phyloP scores from a whole-genome alignment of 1,140 invertebrate genomes.

The Tribolium madens region DNA sequence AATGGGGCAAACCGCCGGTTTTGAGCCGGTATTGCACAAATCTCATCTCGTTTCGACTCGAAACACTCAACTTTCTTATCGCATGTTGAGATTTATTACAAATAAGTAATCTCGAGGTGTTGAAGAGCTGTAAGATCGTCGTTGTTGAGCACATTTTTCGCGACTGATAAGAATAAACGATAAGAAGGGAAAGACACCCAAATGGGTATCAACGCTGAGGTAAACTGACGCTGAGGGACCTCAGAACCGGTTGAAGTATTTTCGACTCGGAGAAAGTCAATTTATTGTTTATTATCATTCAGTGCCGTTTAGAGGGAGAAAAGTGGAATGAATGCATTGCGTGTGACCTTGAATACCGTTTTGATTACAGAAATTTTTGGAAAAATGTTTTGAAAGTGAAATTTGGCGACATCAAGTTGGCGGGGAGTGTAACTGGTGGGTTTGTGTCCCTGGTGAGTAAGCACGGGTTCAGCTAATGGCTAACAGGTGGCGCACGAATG shows the following conservation, averaged over 20 bases:
- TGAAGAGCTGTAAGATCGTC: background rate
- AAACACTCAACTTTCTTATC: slow-evolving; percentile 55
- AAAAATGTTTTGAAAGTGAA: background rate
- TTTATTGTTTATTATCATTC: background rate
- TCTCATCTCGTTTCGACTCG: slow-evolving; percentile 59
- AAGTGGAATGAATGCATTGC: background rate
- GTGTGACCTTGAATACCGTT: background rate
- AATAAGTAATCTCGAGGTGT: background rate
- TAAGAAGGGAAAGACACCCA: background rate
- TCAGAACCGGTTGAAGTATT: background rate
- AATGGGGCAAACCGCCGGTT: slow-evolving; percentile 67
- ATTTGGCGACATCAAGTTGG: background rate
- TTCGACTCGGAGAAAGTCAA: background rate
- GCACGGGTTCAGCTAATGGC: background rate
- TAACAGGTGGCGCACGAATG: background rate
- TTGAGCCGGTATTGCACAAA: slow-evolving; percentile 71
- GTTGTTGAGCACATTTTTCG: slow-evolving; percentile 2
- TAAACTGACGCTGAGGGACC: background rate
- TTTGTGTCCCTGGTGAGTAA: background rate
- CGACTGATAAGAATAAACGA: slow-evolving; percentile 11
- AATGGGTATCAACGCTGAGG: background rate
- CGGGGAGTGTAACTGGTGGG: background rate
- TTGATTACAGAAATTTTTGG: background rate
- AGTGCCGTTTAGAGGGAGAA: background rate
- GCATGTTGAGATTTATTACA: background rate